Base-by-base conservation (phyloP, 2,888 invertebrate genomes). In the Eremobia ochroleuca region DNA sequence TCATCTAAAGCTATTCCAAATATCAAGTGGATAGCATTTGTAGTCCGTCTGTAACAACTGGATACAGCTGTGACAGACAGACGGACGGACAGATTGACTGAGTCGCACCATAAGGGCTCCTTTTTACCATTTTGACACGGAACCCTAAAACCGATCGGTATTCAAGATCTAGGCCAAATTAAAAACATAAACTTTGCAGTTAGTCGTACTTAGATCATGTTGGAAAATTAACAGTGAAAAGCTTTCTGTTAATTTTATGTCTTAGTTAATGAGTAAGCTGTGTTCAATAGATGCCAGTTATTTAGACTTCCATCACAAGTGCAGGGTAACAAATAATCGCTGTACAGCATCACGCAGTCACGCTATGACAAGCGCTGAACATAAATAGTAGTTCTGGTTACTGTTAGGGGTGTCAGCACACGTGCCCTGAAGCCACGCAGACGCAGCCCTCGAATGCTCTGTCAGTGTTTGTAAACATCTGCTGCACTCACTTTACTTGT, bases 381-480 rank as follows among this genome's bases (percentile, higher is more conserved):
- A 91, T 92, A 93, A 92, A 93, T 93, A 94, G 91, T 90, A 83
- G 79, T 83, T 92, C 94, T 93, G 93, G 91, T 93, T 94, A 87
- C 89, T 93, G 94, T 94, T 90, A 88, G 89, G 91, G 87, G 87
- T 85, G 87, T 88, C 88, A 83, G 87, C 85, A 88, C 88, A 90
- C 88, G 86, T 88, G 85, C 77, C 85, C 83, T 92, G 93, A 94
- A 89, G 87, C 85, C 88, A 86, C 90, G 91, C 95, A 94, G 93
- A 89, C 93, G 89, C 91, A 87, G 84, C 83, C 85, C 79, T 83
- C 74, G 73, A 79, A 83, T 82, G 76, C 75, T 62, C 77, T 81
- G 85, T 83, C 79, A 76, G 83, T 89, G 88, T 91, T 90, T 88
- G 91, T 94, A 93, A 93, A 93, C 93, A 93, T 88, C 77, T 85